phyloP scores from a whole-genome alignment of 2,113 vertebrate genomes.

The Proterorhinus semilunaris region DNA sequence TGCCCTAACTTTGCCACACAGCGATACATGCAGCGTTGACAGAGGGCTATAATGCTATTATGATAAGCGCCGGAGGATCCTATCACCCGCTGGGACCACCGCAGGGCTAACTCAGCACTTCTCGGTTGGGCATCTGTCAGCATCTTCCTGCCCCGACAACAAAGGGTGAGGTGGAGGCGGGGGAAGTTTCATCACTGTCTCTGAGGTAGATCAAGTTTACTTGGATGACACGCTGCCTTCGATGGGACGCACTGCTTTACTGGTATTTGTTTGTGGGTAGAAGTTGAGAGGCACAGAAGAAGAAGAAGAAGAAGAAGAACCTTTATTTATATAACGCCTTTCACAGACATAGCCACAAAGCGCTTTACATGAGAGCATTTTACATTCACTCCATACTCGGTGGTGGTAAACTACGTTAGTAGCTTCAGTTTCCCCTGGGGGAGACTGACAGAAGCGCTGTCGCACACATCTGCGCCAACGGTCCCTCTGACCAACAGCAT shows the following conservation, averaged over 20 bases:
- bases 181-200: constrained; percentile 4
- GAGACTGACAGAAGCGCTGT: too few species aligned
- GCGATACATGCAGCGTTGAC: constrained; percentile 14
- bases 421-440: too few species aligned
- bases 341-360: too few species aligned
- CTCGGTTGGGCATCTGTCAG: constrained; percentile 45
- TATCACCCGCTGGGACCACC: constrained; percentile 9
- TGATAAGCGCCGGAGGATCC: constrained; percentile 38
- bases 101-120: constrained; percentile 43
- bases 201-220: constrained; percentile 20
- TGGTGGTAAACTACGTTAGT: too few species aligned
- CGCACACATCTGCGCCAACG: too few species aligned
- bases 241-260: background rate
- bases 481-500: too few species aligned
- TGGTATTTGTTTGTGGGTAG: constrained; percentile 21
- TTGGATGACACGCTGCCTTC: background rate
- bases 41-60: constrained; percentile 32
- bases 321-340: too few species aligned
- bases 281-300: constrained; percentile 33
- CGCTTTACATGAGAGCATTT: too few species aligned
- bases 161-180: constrained; percentile 24
- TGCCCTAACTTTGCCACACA: background rate
- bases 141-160: constrained; percentile 27
- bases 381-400: too few species aligned
- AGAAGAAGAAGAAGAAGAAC: too few species aligned